These are phyloP conservation scores for Sinodicranocentrus sp. DNA, from an alignment of 2,888 invertebrate genomes.

Conservation along the genomic window DNA sequence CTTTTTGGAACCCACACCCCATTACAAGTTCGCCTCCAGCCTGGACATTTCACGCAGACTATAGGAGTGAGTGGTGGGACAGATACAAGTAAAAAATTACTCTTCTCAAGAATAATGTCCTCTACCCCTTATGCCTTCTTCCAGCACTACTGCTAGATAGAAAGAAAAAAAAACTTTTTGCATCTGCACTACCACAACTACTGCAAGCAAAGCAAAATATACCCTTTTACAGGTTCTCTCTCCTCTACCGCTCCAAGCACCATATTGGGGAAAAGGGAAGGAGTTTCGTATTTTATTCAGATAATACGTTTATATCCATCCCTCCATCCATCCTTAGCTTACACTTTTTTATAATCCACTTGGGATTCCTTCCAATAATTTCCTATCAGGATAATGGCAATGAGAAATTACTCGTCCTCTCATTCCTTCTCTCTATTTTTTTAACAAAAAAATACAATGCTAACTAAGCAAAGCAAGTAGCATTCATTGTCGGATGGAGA, in stretches of 20 bases:
- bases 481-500: slow-evolving; percentile 43
- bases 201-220: too few species aligned
- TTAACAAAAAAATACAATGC: slow-evolving; percentile 36
- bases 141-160: not conserved
- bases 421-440: slow-evolving; percentile 34
- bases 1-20: too few species aligned
- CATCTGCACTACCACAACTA: not conserved
- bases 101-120: slow-evolving; percentile 51
- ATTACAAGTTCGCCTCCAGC: slow-evolving; percentile 25
- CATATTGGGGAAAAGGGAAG: slow-evolving; percentile 23
- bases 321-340: slow-evolving; percentile 33
- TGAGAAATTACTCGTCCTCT: slow-evolving; percentile 74
- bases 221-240: too few species aligned
- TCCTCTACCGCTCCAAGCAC: slow-evolving; percentile 25
- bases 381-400: slow-evolving; percentile 76
- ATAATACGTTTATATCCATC: slow-evolving; percentile 45
- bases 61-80: slow-evolving; percentile 30
- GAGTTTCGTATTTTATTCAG: slow-evolving; percentile 48
- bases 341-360: slow-evolving; percentile 75
- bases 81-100: slow-evolving; percentile 57
- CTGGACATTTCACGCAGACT: slow-evolving; percentile 12
- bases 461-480: slow-evolving; percentile 34
- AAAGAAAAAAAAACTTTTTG: slow-evolving; percentile 7
- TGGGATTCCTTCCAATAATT: slow-evolving; percentile 76
- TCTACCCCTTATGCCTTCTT: slow-evolving; percentile 20